Conservation (phyloP, 2,888 invertebrate species). For the Caradrina clavipalpis region DNA sequence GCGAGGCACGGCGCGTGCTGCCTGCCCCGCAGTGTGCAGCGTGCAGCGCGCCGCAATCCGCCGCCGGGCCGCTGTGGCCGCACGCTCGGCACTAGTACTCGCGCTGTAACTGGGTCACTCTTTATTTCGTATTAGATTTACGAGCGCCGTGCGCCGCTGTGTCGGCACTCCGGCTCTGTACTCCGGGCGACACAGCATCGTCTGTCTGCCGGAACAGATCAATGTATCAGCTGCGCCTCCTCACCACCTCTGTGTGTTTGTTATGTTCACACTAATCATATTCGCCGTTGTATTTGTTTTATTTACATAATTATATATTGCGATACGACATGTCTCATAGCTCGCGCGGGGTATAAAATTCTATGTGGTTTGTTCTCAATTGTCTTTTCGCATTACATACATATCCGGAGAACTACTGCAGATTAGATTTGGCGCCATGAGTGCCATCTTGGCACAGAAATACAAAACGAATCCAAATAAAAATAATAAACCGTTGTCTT, state of each 20-base stretch:
- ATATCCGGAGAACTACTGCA: conserved; percentile 15
- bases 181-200: neutral
- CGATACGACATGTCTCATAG: neutral
- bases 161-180: conserved; percentile 1
- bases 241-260: neutral
- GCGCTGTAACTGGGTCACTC: conserved; percentile 40
- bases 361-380: conserved; percentile 15
- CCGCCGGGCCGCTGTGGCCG: too few species aligned
- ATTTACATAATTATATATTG: conserved; percentile 8
- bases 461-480: conserved; percentile 25
- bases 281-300: neutral
- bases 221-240: conserved; percentile 4
- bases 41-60: too few species aligned
- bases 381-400: conserved; percentile 15
- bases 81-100: conserved; percentile 11
- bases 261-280: conserved; percentile 5
- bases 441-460: conserved; percentile 30
- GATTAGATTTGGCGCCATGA: conserved; percentile 13
- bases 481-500: neutral
- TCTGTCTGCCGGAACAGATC: neutral
- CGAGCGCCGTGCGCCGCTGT: conserved; percentile 29
- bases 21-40: too few species aligned
- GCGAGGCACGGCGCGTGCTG: neutral
- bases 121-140: conserved; percentile 49
- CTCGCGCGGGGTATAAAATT: neutral